Percentiles rank a stretch among this genome's conserved stretches.
These are phyloP conservation scores for Gymnorhina tibicen DNA, from an alignment of 2,113 vertebrate genomes.

Conservation along the genomic window DNA sequence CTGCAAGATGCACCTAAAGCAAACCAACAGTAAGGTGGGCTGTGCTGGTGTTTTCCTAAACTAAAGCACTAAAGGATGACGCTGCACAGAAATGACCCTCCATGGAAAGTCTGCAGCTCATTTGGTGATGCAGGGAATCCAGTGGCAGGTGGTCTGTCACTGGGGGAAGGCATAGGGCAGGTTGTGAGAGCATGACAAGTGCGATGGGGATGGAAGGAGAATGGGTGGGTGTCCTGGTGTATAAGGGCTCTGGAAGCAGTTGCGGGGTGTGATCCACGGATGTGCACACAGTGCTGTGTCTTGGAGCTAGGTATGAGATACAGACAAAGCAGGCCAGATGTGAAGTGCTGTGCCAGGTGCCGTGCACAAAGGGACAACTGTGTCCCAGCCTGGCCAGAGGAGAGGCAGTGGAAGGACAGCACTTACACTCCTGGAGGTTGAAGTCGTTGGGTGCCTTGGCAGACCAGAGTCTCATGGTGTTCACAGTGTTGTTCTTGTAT, in stretches of 20 bases:
- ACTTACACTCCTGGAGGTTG: conserved; percentile 85
- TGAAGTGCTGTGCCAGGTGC: not conserved
- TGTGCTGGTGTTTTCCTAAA: not conserved
- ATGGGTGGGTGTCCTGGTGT: not conserved
- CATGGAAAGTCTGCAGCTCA: not conserved
- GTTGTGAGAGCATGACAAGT: not conserved
- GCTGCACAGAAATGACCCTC: not conserved
- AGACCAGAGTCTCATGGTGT: conserved; percentile 90
- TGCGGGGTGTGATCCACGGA: not conserved
- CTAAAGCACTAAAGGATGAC: not conserved
- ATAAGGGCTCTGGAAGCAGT: not conserved
- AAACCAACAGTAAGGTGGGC: not conserved
- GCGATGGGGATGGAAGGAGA: not conserved
- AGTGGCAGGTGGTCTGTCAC: not conserved
- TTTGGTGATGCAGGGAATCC: not conserved
- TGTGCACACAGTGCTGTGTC: not conserved
- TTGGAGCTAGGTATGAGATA: not conserved
- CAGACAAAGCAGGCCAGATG: not conserved
- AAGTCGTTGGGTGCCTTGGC: conserved; percentile 88
- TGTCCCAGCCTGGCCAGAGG: not conserved
- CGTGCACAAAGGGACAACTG: not conserved
- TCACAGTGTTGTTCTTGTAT: conserved; percentile 89
- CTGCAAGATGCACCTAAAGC: not conserved
- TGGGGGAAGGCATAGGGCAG: not conserved
- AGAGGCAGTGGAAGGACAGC: not conserved